These are phyloP conservation scores for Hypselothyrea guttata DNA, from an alignment of 2,888 invertebrate genomes.

Conservation along the genomic window DNA sequence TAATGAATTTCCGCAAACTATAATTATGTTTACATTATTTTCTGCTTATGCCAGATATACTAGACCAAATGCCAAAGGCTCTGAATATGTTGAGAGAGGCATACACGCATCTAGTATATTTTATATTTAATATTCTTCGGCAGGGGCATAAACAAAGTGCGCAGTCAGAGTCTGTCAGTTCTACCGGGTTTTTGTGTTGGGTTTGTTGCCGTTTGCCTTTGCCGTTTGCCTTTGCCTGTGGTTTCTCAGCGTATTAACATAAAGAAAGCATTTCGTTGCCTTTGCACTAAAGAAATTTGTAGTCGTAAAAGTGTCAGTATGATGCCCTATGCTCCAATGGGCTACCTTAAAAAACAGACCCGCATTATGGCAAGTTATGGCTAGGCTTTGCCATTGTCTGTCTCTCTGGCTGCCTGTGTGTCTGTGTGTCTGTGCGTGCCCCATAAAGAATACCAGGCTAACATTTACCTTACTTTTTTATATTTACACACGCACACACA, in stretches of 20 bases:
- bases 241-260: conserved; percentile 37
- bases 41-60: no score
- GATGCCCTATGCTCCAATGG: conserved; percentile 27
- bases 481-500: conserved; percentile 10
- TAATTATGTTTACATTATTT: no score
- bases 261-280: conserved; percentile 38
- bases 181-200: not conserved
- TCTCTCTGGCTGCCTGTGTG: conserved; percentile 10
- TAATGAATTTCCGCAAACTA: no score
- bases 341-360: conserved; percentile 10
- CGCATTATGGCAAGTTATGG: conserved; percentile 58
- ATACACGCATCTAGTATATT: no score
- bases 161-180: conserved; percentile 8
- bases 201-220: conserved; percentile 3
- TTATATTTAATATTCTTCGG: not conserved
- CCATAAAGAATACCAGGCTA: conserved; percentile 31
- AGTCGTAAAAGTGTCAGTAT: conserved; percentile 53
- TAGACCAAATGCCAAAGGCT: no score
- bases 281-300: conserved; percentile 47
- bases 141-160: not conserved
- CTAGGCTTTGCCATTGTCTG: conserved; percentile 20
- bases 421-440: conserved; percentile 21
- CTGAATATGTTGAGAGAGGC: no score
- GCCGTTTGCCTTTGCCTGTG: no score
- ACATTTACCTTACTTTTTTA: conserved; percentile 33